Evolutionary conservation across 2,888 invertebrate species (phyloP).

Genomic region (Escarpia spicata): DNA sequence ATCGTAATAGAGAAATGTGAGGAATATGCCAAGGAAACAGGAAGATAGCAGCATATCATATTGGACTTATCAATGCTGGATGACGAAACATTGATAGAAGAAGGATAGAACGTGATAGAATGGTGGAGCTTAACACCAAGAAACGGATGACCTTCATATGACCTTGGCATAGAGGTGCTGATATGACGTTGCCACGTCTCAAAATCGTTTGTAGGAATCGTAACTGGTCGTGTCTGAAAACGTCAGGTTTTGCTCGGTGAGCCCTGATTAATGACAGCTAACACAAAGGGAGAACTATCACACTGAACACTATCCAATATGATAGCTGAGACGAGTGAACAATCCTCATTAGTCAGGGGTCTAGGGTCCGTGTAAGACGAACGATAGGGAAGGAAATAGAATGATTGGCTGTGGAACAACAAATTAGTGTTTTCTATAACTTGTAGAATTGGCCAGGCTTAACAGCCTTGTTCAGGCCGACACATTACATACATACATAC

Average conservation of each 20-base stretch:
- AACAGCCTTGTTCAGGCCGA: background rate
- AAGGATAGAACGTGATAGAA: no score
- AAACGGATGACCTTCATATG: background rate
- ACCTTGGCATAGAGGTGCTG: no score
- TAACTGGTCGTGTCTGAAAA: background rate
- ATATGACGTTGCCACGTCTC: no score
- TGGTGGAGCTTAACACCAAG: no score
- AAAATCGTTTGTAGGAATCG: background rate
- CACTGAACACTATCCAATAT: background rate
- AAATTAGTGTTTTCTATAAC: background rate
- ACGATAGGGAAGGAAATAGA: background rate
- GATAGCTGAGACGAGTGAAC: background rate
- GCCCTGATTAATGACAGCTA: background rate
- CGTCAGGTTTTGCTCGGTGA: background rate
- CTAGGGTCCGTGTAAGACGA: background rate
- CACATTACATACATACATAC: background rate
- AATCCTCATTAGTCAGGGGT: background rate
- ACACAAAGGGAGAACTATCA: background rate
- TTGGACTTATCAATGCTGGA: no score
- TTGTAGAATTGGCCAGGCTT: constrained; percentile 16
- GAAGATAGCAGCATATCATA: no score
- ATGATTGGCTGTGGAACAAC: background rate
- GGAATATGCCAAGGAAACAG: no score
- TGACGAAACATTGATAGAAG: no score
- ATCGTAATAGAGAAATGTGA: no score